phyloP scores from a whole-genome alignment of 2,888 invertebrate genomes.

The Ptychoptera contaminata region DNA sequence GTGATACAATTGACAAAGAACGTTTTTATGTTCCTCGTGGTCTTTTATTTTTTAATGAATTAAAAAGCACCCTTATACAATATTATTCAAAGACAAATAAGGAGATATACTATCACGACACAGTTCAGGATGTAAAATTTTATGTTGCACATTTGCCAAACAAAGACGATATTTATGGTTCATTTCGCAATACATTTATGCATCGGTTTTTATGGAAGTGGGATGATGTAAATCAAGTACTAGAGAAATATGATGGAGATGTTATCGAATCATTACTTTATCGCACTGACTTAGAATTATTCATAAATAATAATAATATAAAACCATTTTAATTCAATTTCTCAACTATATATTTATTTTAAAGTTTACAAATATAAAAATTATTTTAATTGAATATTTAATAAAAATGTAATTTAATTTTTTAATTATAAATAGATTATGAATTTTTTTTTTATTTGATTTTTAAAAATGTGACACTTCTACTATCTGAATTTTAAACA shows the following conservation, averaged over 20 bases:
- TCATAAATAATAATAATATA: no score
- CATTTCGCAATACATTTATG: slow-evolving; percentile 23
- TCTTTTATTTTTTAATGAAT: slow-evolving; percentile 24
- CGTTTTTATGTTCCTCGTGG: slow-evolving; percentile 30
- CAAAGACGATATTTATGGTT: slow-evolving; percentile 18
- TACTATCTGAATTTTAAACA: no score
- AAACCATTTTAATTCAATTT: no score
- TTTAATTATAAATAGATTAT: no score
- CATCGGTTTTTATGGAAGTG: slow-evolving; percentile 27
- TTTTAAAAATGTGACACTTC: no score
- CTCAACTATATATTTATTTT: no score
- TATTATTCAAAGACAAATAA: slow-evolving; percentile 19
- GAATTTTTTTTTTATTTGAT: no score
- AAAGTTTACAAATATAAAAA: no score
- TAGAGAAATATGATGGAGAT: slow-evolving; percentile 15
- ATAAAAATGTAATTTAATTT: no score
- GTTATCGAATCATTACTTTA: no score
- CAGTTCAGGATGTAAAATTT: slow-evolving; percentile 13
- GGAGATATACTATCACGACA: slow-evolving; percentile 22
- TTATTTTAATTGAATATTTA: no score
- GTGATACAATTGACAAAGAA: slow-evolving; percentile 13
- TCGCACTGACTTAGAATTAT: no score
- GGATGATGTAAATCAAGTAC: slow-evolving; percentile 25
- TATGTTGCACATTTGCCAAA: slow-evolving; percentile 15
- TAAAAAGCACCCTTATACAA: slow-evolving; percentile 17